Conservation (phyloP, 2,113 vertebrate genomes). For the Hepsetus odoe region DNA sequence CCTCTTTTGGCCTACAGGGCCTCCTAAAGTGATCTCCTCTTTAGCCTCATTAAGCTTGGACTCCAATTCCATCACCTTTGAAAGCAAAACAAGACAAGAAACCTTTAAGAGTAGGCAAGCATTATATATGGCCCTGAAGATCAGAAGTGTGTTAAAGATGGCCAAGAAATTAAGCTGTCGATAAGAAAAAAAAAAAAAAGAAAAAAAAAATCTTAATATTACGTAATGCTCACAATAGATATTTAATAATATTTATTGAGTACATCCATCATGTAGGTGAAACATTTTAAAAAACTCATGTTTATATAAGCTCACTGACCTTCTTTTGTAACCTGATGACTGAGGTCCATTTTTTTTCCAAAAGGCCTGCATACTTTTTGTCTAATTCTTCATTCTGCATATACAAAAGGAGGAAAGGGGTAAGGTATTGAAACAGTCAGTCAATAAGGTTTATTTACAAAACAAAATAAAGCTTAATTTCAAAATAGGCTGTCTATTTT, state of each 20-base stretch:
- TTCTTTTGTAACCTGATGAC: conserved; percentile 99
- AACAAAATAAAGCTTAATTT: background rate
- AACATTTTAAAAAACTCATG: too few relatives aligned
- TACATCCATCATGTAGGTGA: too few relatives aligned
- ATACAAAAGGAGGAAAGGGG: background rate
- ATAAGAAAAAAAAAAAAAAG: background rate
- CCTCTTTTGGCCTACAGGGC: conserved; percentile 92
- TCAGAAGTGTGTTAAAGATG: too few relatives aligned
- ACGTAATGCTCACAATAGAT: too few relatives aligned
- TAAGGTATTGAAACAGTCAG: too few relatives aligned
- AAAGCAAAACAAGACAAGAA: background rate
- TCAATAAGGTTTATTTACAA: background rate
- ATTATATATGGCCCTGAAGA: too few relatives aligned
- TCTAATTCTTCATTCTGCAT: conserved; percentile 97
- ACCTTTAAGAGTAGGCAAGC: background rate
- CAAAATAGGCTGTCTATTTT: background rate
- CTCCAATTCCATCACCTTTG: conserved; percentile 98
- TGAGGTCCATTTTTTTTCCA: conserved; percentile 99
- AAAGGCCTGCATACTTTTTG: conserved; percentile 98
- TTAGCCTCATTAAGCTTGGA: conserved; percentile 98
- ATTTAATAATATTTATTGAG: too few relatives aligned
- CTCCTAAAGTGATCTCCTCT: conserved; percentile 97
- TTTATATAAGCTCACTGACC: conserved; percentile 72
- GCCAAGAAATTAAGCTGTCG: too few relatives aligned
- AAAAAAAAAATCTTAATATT: background rate